Evolutionary conservation across 2,888 invertebrate genomes (phyloP).

Genomic region (Acleris literana): DNA sequence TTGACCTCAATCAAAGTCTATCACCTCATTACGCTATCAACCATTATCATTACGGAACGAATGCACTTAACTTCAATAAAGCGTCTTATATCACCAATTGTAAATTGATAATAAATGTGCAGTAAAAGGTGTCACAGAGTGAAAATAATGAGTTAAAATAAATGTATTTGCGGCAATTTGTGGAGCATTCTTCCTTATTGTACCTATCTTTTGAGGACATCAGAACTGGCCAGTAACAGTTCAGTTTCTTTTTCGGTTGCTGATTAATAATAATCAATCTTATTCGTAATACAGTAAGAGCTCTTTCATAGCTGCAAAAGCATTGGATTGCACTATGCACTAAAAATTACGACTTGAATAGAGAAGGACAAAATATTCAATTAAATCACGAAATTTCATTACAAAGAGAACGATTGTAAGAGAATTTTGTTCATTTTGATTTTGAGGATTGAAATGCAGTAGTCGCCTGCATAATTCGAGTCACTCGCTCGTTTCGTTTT

Average conservation of each 20-base stretch:
- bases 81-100: background rate
- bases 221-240: background rate
- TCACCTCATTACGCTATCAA: constrained; percentile 19
- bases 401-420: background rate
- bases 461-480: constrained; percentile 9
- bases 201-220: constrained; percentile 11
- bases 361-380: no score
- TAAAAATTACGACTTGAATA: no score
- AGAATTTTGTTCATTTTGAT: background rate
- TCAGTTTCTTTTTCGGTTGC: background rate
- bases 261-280: no score
- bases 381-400: no score
- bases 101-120: constrained; percentile 1
- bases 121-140: constrained; percentile 5
- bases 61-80: constrained; percentile 8
- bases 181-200: background rate
- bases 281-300: no score
- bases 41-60: constrained; percentile 12
- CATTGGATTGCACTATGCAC: no score
- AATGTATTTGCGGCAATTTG: constrained; percentile 10
- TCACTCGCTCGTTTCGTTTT: constrained; percentile 18
- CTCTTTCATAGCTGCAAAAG: no score
- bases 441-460: constrained; percentile 23
- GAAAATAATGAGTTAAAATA: no score
- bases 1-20: constrained; percentile 35